phyloP scores from a whole-genome alignment of 2,888 invertebrate species.

The Polyommatus iphigenia region DNA sequence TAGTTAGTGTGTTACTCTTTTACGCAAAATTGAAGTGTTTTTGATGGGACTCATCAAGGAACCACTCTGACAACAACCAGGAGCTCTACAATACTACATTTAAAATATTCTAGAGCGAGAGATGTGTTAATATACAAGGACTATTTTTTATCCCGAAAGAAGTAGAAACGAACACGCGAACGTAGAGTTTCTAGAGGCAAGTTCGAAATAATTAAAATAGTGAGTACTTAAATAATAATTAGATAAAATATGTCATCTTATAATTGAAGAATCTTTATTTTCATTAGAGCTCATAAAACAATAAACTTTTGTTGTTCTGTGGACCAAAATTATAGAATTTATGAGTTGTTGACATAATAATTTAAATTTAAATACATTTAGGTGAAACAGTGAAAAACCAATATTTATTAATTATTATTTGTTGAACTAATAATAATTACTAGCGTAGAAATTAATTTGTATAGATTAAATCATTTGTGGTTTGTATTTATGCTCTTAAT shows the following conservation, averaged over 20 bases:
- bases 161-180: neutral
- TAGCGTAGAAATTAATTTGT: slow-evolving; percentile 12
- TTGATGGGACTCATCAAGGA: too few relatives aligned
- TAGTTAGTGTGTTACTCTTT: too few relatives aligned
- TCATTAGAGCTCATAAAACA: neutral
- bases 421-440: slow-evolving; percentile 16
- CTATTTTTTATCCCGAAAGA: neutral
- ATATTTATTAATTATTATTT: slow-evolving; percentile 27
- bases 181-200: neutral
- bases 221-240: too few relatives aligned
- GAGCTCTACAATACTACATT: too few relatives aligned
- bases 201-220: neutral
- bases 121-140: neutral
- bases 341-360: neutral
- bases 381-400: slow-evolving; percentile 2
- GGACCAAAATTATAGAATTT: neutral
- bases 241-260: neutral
- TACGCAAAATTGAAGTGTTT: too few relatives aligned
- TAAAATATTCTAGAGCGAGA: too few relatives aligned
- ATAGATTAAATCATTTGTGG: neutral
- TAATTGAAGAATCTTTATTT: neutral
- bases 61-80: too few relatives aligned
- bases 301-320: neutral
- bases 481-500: slow-evolving; percentile 20
- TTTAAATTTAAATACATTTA: neutral